These are phyloP conservation scores for Drosophila sordidapex DNA, from an alignment of 2,888 invertebrate genomes.

Conservation along the genomic window DNA sequence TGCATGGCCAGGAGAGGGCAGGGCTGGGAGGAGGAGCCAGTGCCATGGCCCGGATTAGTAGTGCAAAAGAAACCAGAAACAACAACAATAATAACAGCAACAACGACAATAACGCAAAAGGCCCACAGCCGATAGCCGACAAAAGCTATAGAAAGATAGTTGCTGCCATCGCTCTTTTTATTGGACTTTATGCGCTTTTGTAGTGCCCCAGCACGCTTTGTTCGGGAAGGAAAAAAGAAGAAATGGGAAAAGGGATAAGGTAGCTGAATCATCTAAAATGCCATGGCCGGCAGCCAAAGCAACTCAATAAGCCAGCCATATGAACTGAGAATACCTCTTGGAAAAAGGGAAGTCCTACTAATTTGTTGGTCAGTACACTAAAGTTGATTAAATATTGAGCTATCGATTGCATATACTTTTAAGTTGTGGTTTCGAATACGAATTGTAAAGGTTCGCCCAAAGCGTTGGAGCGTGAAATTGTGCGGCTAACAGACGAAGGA, in stretches of 20 bases:
- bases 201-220: constrained; percentile 48
- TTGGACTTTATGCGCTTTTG: constrained; percentile 80
- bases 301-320: constrained; percentile 76
- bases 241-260: constrained; percentile 25
- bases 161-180: constrained; percentile 75
- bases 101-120: constrained; percentile 44
- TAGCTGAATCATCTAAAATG: constrained; percentile 69
- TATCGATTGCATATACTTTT: constrained; percentile 54
- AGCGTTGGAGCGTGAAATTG: constrained; percentile 58
- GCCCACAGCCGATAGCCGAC: constrained; percentile 70
- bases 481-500: constrained; percentile 10
- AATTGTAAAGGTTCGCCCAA: constrained; percentile 30
- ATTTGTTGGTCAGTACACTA: constrained; percentile 56
- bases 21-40: constrained; percentile 19
- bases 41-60: constrained; percentile 75
- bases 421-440: constrained; percentile 27
- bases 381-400: constrained; percentile 74
- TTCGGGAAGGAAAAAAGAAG: constrained; percentile 17
- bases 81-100: constrained; percentile 38
- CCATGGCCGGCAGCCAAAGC: constrained; percentile 66
- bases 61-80: constrained; percentile 68
- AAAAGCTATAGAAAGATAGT: constrained; percentile 75
- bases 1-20: constrained; percentile 10
- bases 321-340: constrained; percentile 18
- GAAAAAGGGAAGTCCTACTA: constrained; percentile 65